Conservation (phyloP, 2,888 invertebrate species). For the Quadroppia sp. region DNA sequence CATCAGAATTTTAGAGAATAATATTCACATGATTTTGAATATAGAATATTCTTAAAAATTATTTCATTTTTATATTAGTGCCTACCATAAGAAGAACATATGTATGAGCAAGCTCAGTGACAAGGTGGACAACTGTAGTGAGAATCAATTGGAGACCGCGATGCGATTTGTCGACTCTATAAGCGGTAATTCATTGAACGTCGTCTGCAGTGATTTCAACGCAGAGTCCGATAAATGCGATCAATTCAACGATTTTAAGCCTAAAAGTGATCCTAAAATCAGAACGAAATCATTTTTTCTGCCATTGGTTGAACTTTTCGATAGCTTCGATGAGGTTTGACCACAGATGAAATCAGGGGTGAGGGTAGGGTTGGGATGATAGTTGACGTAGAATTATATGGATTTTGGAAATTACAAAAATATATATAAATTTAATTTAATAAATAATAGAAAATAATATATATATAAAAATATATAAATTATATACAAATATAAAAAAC, state of each 20-base stretch:
- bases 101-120: not conserved
- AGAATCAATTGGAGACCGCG: constrained; percentile 14
- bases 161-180: constrained; percentile 3
- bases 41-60: too few relatives aligned
- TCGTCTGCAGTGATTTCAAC: constrained; percentile 19
- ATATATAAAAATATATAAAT: too few relatives aligned
- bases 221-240: constrained; percentile 16
- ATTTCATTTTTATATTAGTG: too few relatives aligned
- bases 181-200: not conserved
- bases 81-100: not conserved
- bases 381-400: too few relatives aligned
- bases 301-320: constrained; percentile 16
- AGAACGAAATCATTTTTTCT: constrained; percentile 30
- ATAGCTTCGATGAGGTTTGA: constrained; percentile 22
- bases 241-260: not conserved
- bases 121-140: constrained; percentile 6
- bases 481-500: too few relatives aligned
- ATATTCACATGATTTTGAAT: too few relatives aligned
- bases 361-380: too few relatives aligned
- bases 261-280: not conserved
- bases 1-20: too few relatives aligned
- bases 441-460: too few relatives aligned
- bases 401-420: too few relatives aligned
- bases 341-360: too few relatives aligned
- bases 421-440: too few relatives aligned